Conservation (phyloP, 1,140 invertebrate species). For the Trichogramma pretiosum region DNA sequence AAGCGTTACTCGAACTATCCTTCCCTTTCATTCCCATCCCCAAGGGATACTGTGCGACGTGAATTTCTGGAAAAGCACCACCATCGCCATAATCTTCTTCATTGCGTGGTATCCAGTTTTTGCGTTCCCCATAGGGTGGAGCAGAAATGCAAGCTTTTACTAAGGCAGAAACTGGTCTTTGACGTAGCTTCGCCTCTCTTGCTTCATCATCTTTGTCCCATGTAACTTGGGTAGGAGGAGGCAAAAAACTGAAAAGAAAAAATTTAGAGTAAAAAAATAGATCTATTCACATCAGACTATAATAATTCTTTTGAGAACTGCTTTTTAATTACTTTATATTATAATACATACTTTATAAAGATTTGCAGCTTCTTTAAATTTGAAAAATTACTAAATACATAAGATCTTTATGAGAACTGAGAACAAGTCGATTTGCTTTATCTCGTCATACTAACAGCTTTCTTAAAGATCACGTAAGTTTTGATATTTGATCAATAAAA, state of each 20-base stretch:
- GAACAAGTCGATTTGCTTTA: too few species aligned
- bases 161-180: conserved; percentile 57
- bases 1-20: conserved; percentile 74
- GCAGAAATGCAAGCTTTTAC: conserved; percentile 76
- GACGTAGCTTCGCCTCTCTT: conserved; percentile 50
- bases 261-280: conserved; percentile 46
- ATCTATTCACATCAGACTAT: too few species aligned
- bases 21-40: conserved; percentile 71
- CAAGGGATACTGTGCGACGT: conserved; percentile 92
- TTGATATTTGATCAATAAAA: too few species aligned
- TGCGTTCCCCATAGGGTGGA: conserved; percentile 93
- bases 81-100: conserved; percentile 90
- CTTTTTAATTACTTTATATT: too few species aligned
- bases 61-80: conserved; percentile 97
- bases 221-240: conserved; percentile 71
- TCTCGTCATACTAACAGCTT: too few species aligned
- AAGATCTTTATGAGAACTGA: too few species aligned
- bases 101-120: conserved; percentile 86
- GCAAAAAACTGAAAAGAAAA: conserved; percentile 58
- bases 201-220: conserved; percentile 85
- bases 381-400: too few species aligned
- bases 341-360: too few species aligned
- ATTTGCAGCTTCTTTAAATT: too few species aligned
- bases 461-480: too few species aligned
- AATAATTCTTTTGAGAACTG: too few species aligned